Base-by-base conservation (phyloP, 2,888 invertebrate species). In the Zonitis immaculata region DNA sequence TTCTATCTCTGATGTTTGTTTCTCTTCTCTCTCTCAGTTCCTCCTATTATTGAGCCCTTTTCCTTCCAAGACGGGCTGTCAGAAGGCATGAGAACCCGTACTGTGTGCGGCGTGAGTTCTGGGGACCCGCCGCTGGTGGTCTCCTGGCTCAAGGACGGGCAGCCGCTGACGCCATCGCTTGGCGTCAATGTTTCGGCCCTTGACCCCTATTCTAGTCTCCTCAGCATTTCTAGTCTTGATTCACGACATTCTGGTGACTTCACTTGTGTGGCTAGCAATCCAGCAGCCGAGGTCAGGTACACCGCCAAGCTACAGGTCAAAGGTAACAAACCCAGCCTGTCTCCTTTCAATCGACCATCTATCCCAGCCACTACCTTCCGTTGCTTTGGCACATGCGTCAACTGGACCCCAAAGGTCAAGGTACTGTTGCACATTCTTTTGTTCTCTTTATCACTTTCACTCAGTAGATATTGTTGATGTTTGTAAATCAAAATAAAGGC, bases 21-120 rank as follows among this genome's bases (percentile, higher is more conserved):
- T 80, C 78, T 75, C 71, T 74, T 71, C 70, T 74, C 66, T 70
- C 72, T 74, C 72, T 73, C 85, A 88, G 88, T 88, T 82, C 88
- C 88, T 79, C 88, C 88, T 79, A 86, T 86, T 81, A 88, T 89
- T 83, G 87, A 87, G 82, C 87, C 88, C 79, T 88, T 89, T 84
- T 83, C 82, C 80, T 88, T 88, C 81, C 86, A 87, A 84, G 88
- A 87, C 79, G 87, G 87, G 76, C 83, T 88, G 75, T 84, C 86
- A 75, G 87, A 88, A 80, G 87, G 87, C 78, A 87, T 87, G 86
- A 83, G 88, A 76, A 88, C 88, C 66, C 84, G 88, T 76, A 86
- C 87, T 74, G 85, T 88, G 74, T 89, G 89, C 79, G 87, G 88
- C 74, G 87, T 88, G 72, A 86, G 86, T 76, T 82, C 84, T 71